Conservation (phyloP, 1,140 invertebrate species). For the Triops cancriformis region DNA sequence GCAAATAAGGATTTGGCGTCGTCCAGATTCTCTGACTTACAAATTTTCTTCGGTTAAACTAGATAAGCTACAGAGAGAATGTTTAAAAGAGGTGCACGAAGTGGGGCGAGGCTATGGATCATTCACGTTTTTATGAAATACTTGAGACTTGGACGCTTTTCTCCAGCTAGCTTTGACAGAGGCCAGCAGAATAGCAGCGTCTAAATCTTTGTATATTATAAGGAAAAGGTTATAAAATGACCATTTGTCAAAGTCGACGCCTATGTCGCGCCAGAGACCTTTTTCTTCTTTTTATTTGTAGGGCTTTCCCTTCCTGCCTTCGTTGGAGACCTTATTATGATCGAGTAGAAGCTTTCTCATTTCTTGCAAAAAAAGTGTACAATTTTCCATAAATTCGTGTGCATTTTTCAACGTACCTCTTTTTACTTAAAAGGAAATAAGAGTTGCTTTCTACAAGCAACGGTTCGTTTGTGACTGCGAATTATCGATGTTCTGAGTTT, state of each 20-base stretch:
- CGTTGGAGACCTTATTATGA: not conserved
- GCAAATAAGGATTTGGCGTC: not conserved
- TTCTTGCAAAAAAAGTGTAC: not conserved
- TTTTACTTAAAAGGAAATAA: not conserved
- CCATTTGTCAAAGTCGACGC: constrained; percentile 9
- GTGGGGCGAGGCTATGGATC: not conserved
- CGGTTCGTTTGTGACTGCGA: not conserved
- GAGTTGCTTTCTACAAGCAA: not conserved
- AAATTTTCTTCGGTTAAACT: not conserved
- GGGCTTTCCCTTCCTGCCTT: not conserved
- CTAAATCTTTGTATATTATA: not conserved
- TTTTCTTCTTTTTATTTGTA: not conserved
- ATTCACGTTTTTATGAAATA: not conserved
- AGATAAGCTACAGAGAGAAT: not conserved
- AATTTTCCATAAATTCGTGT: not conserved
- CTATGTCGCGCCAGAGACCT: not conserved
- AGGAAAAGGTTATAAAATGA: constrained; percentile 3
- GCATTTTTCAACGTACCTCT: not conserved
- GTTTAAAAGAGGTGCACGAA: not conserved
- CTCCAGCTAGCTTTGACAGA: not conserved
- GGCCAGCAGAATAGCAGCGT: not conserved
- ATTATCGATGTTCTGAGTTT: too few relatives aligned
- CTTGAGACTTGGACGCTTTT: not conserved
- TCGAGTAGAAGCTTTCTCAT: not conserved
- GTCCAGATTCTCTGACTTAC: not conserved